phyloP scores from a whole-genome alignment of 30 jellyfish, hydroid and myxozoan species.

The Hydra vulgaris region DNA sequence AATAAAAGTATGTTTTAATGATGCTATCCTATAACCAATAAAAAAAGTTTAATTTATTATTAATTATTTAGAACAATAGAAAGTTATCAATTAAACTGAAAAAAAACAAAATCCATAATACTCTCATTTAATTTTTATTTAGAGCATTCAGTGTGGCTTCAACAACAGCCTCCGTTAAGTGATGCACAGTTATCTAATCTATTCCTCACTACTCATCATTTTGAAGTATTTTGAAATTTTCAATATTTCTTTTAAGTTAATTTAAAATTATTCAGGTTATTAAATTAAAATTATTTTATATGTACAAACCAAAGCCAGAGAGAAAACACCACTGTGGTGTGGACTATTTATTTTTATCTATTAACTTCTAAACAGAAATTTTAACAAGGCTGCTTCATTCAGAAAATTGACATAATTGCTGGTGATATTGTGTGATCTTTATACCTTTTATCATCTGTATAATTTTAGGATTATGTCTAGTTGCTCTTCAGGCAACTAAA shows the following conservation, averaged over 20 bases:
- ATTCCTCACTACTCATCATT: conserved; percentile 59
- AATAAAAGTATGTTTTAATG: not conserved
- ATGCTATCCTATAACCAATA: not conserved
- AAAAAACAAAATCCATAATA: no score
- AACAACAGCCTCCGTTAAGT: conserved; percentile 51
- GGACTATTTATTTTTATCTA: no score
- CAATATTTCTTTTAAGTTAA: not conserved
- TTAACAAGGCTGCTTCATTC: no score
- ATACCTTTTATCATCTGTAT: no score
- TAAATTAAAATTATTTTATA: not conserved
- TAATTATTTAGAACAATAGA: not conserved
- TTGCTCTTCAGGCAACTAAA: no score
- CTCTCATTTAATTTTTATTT: not conserved
- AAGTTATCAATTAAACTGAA: no score
- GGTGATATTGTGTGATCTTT: no score
- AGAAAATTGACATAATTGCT: no score
- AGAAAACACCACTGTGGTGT: no score
- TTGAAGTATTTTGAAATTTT: conserved; percentile 34
- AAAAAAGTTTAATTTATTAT: not conserved
- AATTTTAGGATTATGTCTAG: no score
- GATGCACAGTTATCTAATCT: conserved; percentile 54
- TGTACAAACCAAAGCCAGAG: no score
- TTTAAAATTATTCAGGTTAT: not conserved
- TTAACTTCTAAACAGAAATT: no score
- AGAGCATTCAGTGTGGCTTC: conserved; percentile 34